Evolutionary conservation across 92 coral and sea anemone genomes (phyloP), one percentile per base, ranked within the genome.

Genomic region (Epizoanthus rinbou): DNA sequence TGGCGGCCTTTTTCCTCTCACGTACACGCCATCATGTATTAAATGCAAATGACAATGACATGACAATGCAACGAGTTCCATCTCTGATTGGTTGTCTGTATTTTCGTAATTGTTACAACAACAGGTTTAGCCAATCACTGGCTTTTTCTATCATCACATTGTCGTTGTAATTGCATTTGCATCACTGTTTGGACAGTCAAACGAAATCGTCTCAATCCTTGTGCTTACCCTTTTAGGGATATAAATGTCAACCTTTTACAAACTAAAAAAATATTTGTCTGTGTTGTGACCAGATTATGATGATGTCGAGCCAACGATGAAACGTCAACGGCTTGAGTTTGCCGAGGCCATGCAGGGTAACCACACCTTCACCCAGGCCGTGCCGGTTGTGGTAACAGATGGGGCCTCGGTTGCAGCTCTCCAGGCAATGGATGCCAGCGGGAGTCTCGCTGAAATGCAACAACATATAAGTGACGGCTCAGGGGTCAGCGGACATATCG

Each of bases 331-430:
- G 85, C 78, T 97, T 16, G 97, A 97, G 60, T 97, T 83, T 81
- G 83, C 98, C 8, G 97, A 94, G 52, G 85, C 92, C 28, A 58
- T 93, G 67, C 88, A 87, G 64, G 91, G 95, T 76, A 91, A 82
- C 91, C 99, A 96, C 60, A 92, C 97, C 56, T 97, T 92, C 59
- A 85, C 95, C 21, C 97, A 93, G 57, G 93, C 89, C 57, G 91
- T 92, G 73, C 95, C 95, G 33, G 96, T 94, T 74, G 99, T 96
- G 25, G 92, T 97, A 53, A 86, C 99, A 54, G 99, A 97, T 79
- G 99, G 94, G 70, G 94, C 98, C 31, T 94, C 99, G n/a, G 99
- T 97, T 8, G 98, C 99, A 6, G 99, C 99, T 22, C 92, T 97
- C 72, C 98, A 94, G 82, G 99, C 99, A 24, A 92, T 97, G 82